Evolutionary conservation across 2,888 invertebrate genomes (phyloP), one percentile per base, ranked within the genome.

Genomic region (Diploptera punctata): DNA sequence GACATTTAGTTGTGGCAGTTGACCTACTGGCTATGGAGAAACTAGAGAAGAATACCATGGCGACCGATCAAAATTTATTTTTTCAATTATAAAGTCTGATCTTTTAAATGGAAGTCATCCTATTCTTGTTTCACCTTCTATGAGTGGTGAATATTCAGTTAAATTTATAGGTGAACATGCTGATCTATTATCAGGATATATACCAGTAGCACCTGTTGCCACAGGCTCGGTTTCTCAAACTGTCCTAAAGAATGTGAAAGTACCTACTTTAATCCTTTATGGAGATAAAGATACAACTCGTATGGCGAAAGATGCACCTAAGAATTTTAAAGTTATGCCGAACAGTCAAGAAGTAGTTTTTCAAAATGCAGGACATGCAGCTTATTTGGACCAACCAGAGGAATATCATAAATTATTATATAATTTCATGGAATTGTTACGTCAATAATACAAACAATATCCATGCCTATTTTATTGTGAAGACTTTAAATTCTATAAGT

Each of bases 121-220:
- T 4, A 81, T 86, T 2, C 76, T 86, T 19, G 80, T 86, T 3
- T 82, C 83, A 57, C 85, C 86, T 0, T 85, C 85, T 1, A 83
- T 85, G 84, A 84, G 84, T 76, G 86, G 86, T 2, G 68, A 75
- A 3, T 86, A 80, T 76, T 78, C 84, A 5, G 76, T 86, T 24
- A 83, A 83, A 1, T 83, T 80, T 76, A 71, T 85, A 31, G 79
- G 81, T 73, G 76, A 79, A 38, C 76, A 82, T 47, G 80, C 82
- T 9, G 73, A 73, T n/a, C 74, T 77, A 18, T 75, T 81, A 26
- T 75, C 78, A n/a, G 85, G 82, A 0, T 84, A 78, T 73, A 77
- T 85, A 1, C 81, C 84, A 10, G 79, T 85, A 0, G 84, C 85
- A 10, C 84, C 84, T 10, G 82, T 82, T 1, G 76, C 73, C 2